Percentiles rank a stretch among this genome's conserved stretches.
These are phyloP conservation scores for Stictonetta naevosa DNA, from an alignment of 2,113 vertebrate genomes.

Conservation along the genomic window DNA sequence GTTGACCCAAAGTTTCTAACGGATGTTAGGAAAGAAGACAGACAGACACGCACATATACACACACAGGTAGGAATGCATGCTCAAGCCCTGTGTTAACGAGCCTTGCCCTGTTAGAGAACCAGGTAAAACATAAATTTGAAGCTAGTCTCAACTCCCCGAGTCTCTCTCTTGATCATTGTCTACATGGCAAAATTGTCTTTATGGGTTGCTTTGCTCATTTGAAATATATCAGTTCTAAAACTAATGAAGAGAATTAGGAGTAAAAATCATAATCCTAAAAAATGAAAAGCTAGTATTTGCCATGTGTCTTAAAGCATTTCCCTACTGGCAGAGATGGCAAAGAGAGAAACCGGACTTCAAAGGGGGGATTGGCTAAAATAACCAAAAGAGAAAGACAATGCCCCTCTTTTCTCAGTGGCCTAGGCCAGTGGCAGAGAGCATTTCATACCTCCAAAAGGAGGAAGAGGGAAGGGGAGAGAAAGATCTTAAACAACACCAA, in stretches of 20 bases:
- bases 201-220: background rate
- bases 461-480: background rate
- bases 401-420: background rate
- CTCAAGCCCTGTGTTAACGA: background rate
- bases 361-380: background rate
- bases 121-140: background rate
- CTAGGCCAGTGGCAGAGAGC: background rate
- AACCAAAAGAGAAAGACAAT: accelerated
- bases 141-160: background rate
- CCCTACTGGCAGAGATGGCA: background rate
- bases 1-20: background rate
- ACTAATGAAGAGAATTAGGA: background rate
- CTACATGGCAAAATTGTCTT: background rate
- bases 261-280: background rate
- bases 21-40: background rate
- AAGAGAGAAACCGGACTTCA: background rate
- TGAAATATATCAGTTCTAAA: background rate
- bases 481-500: background rate
- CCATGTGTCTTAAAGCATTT: background rate
- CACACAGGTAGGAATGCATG: too few relatives aligned
- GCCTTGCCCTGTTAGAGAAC: background rate
- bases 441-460: background rate
- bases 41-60: accelerated
- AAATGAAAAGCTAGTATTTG: background rate
- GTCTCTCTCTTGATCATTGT: background rate